Evolutionary conservation across 2,797 vertebrate genomes (phyloP), one percentile per base, ranked within the genome.

Genomic region (Anniella stebbinsi): DNA sequence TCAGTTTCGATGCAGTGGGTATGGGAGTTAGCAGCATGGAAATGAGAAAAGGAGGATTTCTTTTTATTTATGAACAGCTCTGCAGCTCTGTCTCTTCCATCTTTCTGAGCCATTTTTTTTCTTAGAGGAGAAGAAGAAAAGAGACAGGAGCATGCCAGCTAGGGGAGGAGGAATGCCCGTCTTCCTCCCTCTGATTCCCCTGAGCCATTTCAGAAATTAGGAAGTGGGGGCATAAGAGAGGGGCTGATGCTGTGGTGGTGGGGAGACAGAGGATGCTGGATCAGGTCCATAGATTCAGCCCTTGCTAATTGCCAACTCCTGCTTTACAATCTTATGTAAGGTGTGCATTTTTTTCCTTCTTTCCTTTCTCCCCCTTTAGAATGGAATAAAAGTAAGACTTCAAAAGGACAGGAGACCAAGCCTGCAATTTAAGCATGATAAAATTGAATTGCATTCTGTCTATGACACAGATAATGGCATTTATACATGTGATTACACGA

Each of bases 401-500:
- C 85, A 33, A 18, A 25, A 73, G 90, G 87, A 60, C 21, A 51
- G 23, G 36, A 94, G 96, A 84, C 18, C 89, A 67, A 90, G 92
- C 11, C 78, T 95, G 87, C 91, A 89, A 57, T 73, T 97, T 51
- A 90, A 87, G 45, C 57, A 67, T 60, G 94, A 94, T 75, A 87
- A 94, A 60, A 91, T 98, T 25, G 0, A 69, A n/a, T 77, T 97
- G 67, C 89, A 60, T 57, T 89, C 84, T 48, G 86, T 95, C 38
- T 97, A 95, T 63, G 28, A 84, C 23, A 28, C 30, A 88, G 90
- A 98, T 93, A 76, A 92, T 91, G 98, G 97, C 82, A 92, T 2
- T 0, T 98, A 98, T 0, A 86, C 95, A 0, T 98, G 98, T 90
- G 97, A 97, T 90, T 97, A 97, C n/a, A 85, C 11, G 18, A 54